These are phyloP conservation scores for Lepas anatifera DNA, from an alignment of 2,888 invertebrate species.

Conservation along the genomic window DNA sequence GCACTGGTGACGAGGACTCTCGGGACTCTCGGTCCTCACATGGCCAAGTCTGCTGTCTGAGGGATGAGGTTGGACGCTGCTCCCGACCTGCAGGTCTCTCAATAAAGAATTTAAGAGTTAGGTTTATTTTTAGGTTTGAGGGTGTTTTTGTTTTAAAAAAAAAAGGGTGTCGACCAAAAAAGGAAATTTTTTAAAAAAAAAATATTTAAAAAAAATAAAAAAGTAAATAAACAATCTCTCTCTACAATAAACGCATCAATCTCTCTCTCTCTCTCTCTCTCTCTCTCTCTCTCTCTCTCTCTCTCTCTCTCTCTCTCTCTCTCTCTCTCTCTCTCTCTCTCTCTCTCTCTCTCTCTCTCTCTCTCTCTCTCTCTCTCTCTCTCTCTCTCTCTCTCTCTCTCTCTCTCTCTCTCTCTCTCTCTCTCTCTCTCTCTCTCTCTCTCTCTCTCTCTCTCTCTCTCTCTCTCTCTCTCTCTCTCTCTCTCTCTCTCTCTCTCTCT, in stretches of 20 bases:
- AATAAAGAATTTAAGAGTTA: conserved; percentile 89
- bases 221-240: too few relatives aligned
- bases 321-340: too few relatives aligned
- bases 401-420: background rate
- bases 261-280: too few relatives aligned
- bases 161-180: too few relatives aligned
- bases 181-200: too few relatives aligned
- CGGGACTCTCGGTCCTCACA: conserved; percentile 5
- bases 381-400: background rate
- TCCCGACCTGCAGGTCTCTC: conserved; percentile 80
- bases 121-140: conserved; percentile 73
- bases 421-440: conserved; percentile 1
- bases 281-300: too few relatives aligned
- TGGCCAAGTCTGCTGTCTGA: conserved; percentile 73
- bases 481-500: background rate
- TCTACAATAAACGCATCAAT: too few relatives aligned
- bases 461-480: conserved; percentile 2
- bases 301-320: too few relatives aligned
- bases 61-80: conserved; percentile 70
- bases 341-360: too few relatives aligned
- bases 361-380: too few relatives aligned
- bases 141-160: conserved; percentile 48
- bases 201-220: too few relatives aligned
- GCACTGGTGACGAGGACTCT: conserved; percentile 7
- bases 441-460: conserved; percentile 2